phyloP scores from a whole-genome alignment of 1,140 invertebrate genomes.

The Papilio xuthus region DNA sequence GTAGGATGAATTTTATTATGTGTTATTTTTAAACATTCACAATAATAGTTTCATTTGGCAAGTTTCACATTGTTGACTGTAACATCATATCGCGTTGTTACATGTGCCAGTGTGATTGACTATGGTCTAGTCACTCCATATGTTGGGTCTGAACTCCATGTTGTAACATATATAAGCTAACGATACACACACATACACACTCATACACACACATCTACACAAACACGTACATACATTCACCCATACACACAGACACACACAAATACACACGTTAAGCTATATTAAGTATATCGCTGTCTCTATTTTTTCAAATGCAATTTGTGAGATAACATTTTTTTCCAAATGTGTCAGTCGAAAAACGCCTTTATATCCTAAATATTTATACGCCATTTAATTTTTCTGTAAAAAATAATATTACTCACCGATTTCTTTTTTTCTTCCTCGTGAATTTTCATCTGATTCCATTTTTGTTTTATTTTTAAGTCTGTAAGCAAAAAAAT shows the following conservation, averaged over 20 bases:
- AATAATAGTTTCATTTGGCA: not conserved
- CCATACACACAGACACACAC: too few relatives aligned
- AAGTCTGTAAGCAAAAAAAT: slow-evolving; percentile 56
- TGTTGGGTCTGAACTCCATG: too few relatives aligned
- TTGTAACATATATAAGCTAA: too few relatives aligned
- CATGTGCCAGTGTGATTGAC: too few relatives aligned
- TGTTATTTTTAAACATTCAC: not conserved
- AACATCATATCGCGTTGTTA: not conserved
- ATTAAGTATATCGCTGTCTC: not conserved
- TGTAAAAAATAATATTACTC: slow-evolving; percentile 40
- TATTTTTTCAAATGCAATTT: not conserved
- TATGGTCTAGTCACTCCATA: too few relatives aligned
- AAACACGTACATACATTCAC: too few relatives aligned
- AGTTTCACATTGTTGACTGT: not conserved
- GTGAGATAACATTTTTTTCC: too few relatives aligned
- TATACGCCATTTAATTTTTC: not conserved
- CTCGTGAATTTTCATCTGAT: slow-evolving; percentile 59
- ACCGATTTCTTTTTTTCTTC: slow-evolving; percentile 64
- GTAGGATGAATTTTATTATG: not conserved
- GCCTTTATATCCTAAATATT: not conserved
- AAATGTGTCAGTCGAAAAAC: not conserved
- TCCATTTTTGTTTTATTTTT: slow-evolving; percentile 67
- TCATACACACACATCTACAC: too few relatives aligned
- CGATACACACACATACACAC: too few relatives aligned
- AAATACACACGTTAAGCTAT: too few relatives aligned